Base-by-base conservation (phyloP, 2,797 vertebrate species). In the Pseudotriccus pelzelni region DNA sequence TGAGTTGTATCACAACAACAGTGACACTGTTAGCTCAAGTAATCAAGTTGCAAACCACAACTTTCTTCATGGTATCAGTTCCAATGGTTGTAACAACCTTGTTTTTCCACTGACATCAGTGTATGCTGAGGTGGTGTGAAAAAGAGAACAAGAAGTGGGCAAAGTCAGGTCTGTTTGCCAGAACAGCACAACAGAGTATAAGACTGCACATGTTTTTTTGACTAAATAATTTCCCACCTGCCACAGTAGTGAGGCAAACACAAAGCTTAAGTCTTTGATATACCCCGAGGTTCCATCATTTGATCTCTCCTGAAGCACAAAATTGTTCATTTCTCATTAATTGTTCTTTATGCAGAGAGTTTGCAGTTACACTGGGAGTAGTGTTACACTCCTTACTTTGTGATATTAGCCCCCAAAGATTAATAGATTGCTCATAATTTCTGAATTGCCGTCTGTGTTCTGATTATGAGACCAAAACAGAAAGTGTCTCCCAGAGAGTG, bases 331-430 rank as follows among this genome's bases (percentile, higher is more conserved):
- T 98, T 97, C 96, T 97, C 96, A 97, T 97, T 97, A 97, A 95
- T 87, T 96, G 95, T 95, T 90, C 97, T 96, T 97, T 97, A 94
- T 85, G 84, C 19, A 67, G 79, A 95, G 94, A 90, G 66, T 97
- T 97, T 97, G 90, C 97, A 97, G 96, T 98, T 97, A 97, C 97
- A 94, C 39, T 75, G 83, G 95, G 96, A 97, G 77, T 88, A 86
- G 85, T 86, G 96, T 96, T 96, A 73, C 89, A 92, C 87, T 96
- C 97, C 97, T 97, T 97, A 96, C 87, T 97, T 96, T 94, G 95
- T 96, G 96, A 95, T 98, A 98, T 92, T 97, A 96, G 89, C 92
- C 98, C 93, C 96, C 27, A 86, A 95, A 97, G 98, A 98, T 97
- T 97, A 98, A 97, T 98, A 96, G 69, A 95, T 92, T 85, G 91